phyloP scores from a whole-genome alignment of 2,888 invertebrate genomes.

The Sceliomorpha sp. region DNA sequence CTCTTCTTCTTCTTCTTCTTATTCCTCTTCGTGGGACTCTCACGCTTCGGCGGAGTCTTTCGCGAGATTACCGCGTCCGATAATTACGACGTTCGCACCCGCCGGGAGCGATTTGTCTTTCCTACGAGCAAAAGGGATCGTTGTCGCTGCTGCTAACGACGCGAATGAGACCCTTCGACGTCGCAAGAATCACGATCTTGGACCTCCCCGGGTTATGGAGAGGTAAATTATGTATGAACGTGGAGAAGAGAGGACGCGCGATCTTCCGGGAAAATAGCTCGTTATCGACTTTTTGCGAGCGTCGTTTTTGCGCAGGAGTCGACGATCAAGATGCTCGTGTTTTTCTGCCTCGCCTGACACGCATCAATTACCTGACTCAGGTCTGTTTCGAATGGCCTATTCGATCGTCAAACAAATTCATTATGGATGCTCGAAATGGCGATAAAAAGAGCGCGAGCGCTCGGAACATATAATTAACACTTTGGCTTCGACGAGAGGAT shows the following conservation, averaged over 20 bases:
- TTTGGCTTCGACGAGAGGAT: too few relatives aligned
- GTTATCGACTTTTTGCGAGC: constrained; percentile 12
- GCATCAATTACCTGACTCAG: constrained; percentile 9
- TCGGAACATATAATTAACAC: too few relatives aligned
- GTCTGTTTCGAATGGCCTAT: too few relatives aligned
- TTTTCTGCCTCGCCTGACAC: constrained; percentile 6
- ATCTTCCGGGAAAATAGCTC: constrained; percentile 21
- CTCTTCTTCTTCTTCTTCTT: constrained; percentile 19
- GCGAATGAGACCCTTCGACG: constrained; percentile 37
- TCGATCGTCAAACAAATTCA: too few relatives aligned
- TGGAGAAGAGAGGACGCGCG: constrained; percentile 1
- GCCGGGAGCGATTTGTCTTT: constrained; percentile 70
- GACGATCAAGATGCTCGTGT: neutral
- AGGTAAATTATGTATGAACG: constrained; percentile 21
- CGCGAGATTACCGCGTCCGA: constrained; percentile 68
- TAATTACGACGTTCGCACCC: constrained; percentile 71
- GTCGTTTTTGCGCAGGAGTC: neutral
- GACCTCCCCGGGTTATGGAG: constrained; percentile 17
- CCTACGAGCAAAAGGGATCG: constrained; percentile 45
- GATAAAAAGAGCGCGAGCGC: too few relatives aligned
- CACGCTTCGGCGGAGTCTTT: constrained; percentile 21
- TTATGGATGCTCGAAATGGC: too few relatives aligned
- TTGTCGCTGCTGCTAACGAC: constrained; percentile 44
- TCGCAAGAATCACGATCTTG: constrained; percentile 12
- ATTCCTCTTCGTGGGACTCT: constrained; percentile 35